Base-by-base conservation (phyloP, 1,140 invertebrate species). In the Drosophila lini region DNA sequence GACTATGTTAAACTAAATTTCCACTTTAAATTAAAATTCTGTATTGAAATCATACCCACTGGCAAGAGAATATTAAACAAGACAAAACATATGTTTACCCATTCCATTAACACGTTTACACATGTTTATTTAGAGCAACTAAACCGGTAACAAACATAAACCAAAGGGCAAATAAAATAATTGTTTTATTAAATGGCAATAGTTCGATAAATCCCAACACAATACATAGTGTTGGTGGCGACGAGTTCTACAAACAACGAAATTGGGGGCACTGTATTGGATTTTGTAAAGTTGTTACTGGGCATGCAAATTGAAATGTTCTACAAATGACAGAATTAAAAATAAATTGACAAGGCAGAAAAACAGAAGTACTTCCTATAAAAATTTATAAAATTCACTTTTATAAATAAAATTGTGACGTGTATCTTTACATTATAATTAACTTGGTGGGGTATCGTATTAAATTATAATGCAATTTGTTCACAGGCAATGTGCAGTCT, bases 211-310 rank as follows among this genome's bases (percentile, higher is more conserved):
- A 11, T 67, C 59, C 59, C 40, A 80, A 64, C 65, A 67, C 67
- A 84, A 80, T 60, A 73, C 59, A 69, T 69, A 69, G 74, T 62
- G 56, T 38, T 44, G 83, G 71, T 77, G 45, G 31, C 41, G 71
- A 59, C 45, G 42, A 64, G 60, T 41, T 58, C 32, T 38, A 60
- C 3, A 36, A 60, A 57, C 52, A 81, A 22, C 32, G 40, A 42
- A 41, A 59, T 40, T 22, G n/a, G 36, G 52, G 45, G 62, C 50
- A 59, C 40, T 48, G 62, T 59, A 70, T 52, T 31, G 42, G 22
- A 65, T 48, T 59, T 40, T 53, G 68, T 34, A 16, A 32, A 44
- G 25, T 19, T 57, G 57, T 40, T 8, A 52, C 38, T 48, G 42
- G n/a, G n/a, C 76, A 79, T 79, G 71, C 75, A 47, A 15, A 31